A percentile compares a stretch with the other conserved stretches of the same genome.
Conservation (phyloP, 2,888 invertebrate species). For the Agrochola macilenta region DNA sequence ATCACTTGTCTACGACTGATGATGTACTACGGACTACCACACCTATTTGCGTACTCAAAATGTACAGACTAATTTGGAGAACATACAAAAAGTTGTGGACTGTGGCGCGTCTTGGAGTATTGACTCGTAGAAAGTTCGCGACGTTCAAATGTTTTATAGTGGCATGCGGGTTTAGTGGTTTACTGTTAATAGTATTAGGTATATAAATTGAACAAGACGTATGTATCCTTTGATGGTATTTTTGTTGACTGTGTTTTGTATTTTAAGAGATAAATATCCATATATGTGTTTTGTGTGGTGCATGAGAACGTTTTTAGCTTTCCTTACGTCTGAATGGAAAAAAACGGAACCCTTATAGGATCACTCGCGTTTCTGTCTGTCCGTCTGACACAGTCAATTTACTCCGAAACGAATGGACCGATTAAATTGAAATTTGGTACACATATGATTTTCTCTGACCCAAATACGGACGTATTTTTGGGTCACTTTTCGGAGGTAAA, state of each 20-base stretch:
- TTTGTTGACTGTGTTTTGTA: conserved; percentile 3
- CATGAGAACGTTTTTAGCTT: neutral
- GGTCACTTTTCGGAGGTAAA: too few relatives aligned
- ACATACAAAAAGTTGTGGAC: conserved; percentile 50
- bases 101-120: conserved; percentile 36
- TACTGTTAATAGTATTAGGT: neutral
- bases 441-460: too few relatives aligned
- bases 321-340: too few relatives aligned
- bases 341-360: too few relatives aligned
- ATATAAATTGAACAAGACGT: neutral
- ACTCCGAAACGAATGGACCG: too few relatives aligned
- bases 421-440: too few relatives aligned
- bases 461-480: too few relatives aligned
- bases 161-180: conserved; percentile 49
- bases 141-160: conserved; percentile 45
- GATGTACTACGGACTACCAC: conserved; percentile 58
- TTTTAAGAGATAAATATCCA: neutral
- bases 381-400: too few relatives aligned
- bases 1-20: conserved; percentile 75
- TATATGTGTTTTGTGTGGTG: neutral
- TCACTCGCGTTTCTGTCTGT: too few relatives aligned
- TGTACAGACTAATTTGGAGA: conserved; percentile 41
- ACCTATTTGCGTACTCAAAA: conserved; percentile 51
- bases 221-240: conserved; percentile 8
- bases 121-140: conserved; percentile 38